Evolutionary conservation across 2,113 vertebrate genomes (phyloP).

Genomic region (Casuarius casuarius): DNA sequence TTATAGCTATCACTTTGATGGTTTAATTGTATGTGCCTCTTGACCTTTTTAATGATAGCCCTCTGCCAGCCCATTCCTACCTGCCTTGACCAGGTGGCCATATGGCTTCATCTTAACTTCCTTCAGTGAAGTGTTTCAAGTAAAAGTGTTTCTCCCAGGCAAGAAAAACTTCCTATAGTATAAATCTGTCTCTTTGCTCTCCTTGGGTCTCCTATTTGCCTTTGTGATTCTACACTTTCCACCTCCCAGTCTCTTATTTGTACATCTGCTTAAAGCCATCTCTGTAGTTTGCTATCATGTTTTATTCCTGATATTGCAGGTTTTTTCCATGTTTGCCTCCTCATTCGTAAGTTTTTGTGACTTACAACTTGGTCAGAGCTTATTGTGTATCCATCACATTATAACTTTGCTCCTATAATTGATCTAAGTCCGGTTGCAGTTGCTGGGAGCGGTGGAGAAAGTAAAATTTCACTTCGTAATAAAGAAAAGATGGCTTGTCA

Average conservation of each 20-base stretch:
- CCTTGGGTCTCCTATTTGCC: neutral
- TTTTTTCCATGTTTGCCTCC: neutral
- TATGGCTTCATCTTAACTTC: neutral
- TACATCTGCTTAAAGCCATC: neutral
- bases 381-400: neutral
- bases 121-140: neutral
- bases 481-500: neutral
- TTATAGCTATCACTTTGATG: neutral
- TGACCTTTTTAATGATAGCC: conserved; percentile 33
- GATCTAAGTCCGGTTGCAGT: neutral
- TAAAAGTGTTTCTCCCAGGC: neutral
- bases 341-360: neutral
- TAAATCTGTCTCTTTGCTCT: neutral
- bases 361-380: neutral
- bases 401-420: neutral
- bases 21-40: conserved; percentile 14
- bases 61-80: neutral
- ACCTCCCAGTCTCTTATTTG: neutral
- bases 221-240: neutral
- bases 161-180: neutral
- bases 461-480: neutral
- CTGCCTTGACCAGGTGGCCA: conserved; percentile 10
- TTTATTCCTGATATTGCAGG: neutral
- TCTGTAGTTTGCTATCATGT: neutral
- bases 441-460: neutral